phyloP scores from a whole-genome alignment of 2,888 invertebrate genomes.

The Hypsopygia costalis region DNA sequence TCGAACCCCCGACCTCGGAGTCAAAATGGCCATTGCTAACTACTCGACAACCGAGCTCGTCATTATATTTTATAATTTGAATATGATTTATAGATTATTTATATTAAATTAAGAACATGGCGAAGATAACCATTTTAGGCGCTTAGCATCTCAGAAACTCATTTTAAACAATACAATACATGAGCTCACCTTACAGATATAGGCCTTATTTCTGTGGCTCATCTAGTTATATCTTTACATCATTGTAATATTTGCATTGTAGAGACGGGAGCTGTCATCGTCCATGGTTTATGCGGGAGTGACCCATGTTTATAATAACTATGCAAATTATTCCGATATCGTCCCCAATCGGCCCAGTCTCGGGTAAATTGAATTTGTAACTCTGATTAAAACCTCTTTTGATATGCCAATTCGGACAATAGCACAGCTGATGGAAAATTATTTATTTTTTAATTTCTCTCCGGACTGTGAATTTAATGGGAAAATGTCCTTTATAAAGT shows the following conservation, averaged over 20 bases:
- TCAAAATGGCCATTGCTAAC: too few species aligned
- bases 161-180: too few species aligned
- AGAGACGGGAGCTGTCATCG: slow-evolving; percentile 65
- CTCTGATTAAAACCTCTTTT: slow-evolving; percentile 71
- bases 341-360: slow-evolving; percentile 59
- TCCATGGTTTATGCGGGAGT: slow-evolving; percentile 66
- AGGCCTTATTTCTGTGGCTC: too few species aligned
- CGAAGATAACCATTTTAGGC: too few species aligned
- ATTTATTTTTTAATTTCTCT: not conserved
- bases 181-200: too few species aligned
- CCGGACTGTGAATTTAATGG: too few species aligned
- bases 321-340: slow-evolving; percentile 76
- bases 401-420: slow-evolving; percentile 50
- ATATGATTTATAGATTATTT: too few species aligned
- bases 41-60: too few species aligned
- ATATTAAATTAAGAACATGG: too few species aligned
- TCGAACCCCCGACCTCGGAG: too few species aligned
- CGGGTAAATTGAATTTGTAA: slow-evolving; percentile 75
- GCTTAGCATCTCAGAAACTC: too few species aligned
- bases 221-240: slow-evolving; percentile 8
- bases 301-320: slow-evolving; percentile 78
- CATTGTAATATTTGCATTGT: slow-evolving; percentile 49
- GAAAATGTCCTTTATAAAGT: not conserved
- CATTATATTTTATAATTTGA: too few species aligned
- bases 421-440: slow-evolving; percentile 7